phyloP scores from a whole-genome alignment of 2,888 invertebrate species.

The Eulithis prunata region DNA sequence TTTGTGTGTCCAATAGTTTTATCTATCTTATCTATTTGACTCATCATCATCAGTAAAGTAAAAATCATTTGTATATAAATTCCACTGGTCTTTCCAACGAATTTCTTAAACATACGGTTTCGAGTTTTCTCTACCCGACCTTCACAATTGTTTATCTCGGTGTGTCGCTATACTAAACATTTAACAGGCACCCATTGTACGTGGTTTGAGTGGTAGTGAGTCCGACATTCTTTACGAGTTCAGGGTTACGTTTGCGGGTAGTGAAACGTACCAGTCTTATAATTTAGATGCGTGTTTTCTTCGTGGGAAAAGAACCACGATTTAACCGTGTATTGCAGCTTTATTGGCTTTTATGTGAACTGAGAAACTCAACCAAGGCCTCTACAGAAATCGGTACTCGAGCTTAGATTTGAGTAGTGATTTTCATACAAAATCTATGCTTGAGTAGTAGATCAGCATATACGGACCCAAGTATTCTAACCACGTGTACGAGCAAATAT shows the following conservation, averaged over 20 bases:
- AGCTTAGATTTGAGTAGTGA: too few relatives aligned
- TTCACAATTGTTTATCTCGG: conserved; percentile 1
- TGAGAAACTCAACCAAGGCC: neutral
- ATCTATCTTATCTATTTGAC: too few relatives aligned
- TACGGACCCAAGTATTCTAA: too few relatives aligned
- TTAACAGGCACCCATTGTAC: conserved; percentile 28
- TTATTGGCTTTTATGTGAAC: conserved; percentile 8
- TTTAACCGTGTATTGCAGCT: conserved; percentile 11
- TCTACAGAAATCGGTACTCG: too few relatives aligned
- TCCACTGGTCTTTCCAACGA: too few relatives aligned
- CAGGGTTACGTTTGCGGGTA: conserved; percentile 29
- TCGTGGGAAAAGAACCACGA: conserved; percentile 13
- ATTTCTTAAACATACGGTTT: too few relatives aligned
- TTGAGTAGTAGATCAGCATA: too few relatives aligned
- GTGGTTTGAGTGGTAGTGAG: conserved; percentile 29
- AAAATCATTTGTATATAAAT: too few relatives aligned
- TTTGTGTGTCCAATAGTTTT: too few relatives aligned
- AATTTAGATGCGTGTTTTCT: conserved; percentile 35
- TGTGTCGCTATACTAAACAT: conserved; percentile 10
- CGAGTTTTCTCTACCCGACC: neutral
- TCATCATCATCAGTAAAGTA: too few relatives aligned
- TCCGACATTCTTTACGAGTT: conserved; percentile 38
- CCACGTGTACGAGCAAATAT: too few relatives aligned
- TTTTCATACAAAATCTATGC: too few relatives aligned
- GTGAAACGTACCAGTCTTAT: conserved; percentile 36